These are phyloP conservation scores for Leuciscus idus DNA, from an alignment of 2,113 vertebrate species.

Conservation along the genomic window DNA sequence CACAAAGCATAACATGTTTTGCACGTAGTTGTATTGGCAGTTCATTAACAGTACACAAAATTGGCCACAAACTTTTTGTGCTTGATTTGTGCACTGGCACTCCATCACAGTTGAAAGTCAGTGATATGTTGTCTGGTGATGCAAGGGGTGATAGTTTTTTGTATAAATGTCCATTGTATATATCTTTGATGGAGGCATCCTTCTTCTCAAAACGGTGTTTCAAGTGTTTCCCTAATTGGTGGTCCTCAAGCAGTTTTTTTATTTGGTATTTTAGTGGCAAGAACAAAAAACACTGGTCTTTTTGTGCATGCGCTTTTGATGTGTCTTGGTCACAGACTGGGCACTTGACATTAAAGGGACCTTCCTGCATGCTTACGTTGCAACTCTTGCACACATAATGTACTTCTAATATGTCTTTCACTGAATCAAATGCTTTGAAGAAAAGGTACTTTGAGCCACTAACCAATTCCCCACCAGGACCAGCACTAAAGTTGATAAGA, in stretches of 20 bases:
- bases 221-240: background rate
- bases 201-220: background rate
- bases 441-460: background rate
- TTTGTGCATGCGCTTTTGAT: too few relatives aligned
- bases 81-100: background rate
- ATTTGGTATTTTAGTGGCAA: background rate
- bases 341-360: too few relatives aligned
- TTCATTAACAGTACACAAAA: too few relatives aligned
- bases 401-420: background rate
- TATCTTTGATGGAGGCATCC: background rate
- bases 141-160: background rate
- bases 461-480: too few relatives aligned
- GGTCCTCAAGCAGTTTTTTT: background rate
- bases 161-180: background rate
- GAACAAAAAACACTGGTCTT: too few relatives aligned
- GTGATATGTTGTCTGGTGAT: background rate
- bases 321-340: too few relatives aligned
- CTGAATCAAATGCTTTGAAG: conserved; percentile 1
- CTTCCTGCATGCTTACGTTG: background rate
- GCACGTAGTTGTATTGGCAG: too few relatives aligned
- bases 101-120: background rate
- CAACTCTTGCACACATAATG: background rate
- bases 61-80: too few relatives aligned
- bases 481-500: background rate
- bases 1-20: too few relatives aligned